phyloP scores from a whole-genome alignment of 2,888 invertebrate genomes.

The Spilarctia lutea region DNA sequence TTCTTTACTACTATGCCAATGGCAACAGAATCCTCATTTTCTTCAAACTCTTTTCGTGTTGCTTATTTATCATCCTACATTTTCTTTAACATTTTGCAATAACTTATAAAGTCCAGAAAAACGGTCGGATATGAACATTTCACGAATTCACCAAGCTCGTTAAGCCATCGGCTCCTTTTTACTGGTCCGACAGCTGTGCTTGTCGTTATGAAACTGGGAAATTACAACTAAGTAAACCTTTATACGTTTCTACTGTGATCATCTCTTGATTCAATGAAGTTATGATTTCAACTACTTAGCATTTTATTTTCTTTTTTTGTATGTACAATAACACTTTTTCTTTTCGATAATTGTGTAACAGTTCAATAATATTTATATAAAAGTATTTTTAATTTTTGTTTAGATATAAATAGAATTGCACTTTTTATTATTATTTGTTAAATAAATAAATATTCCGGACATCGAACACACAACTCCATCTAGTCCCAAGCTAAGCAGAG shows the following conservation, averaged over 20 bases:
- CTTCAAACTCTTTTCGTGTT: background rate
- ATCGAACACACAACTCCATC: too few species aligned
- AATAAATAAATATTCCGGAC: too few species aligned
- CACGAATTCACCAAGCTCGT: constrained; percentile 6
- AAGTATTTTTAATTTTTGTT: too few species aligned
- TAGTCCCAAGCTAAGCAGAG: too few species aligned
- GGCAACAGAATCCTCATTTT: background rate
- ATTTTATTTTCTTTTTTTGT: background rate
- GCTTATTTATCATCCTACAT: background rate
- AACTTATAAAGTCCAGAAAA: background rate
- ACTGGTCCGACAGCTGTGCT: constrained; percentile 5
- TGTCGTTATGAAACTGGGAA: background rate
- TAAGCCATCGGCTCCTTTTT: constrained; percentile 7
- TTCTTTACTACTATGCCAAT: background rate
- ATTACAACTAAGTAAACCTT: background rate
- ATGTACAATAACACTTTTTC: background rate
- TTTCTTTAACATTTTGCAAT: background rate
- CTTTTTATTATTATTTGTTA: too few species aligned
- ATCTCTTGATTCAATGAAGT: background rate
- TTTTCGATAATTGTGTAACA: too few species aligned
- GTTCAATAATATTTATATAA: too few species aligned
- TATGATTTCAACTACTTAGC: background rate
- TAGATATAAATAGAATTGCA: too few species aligned
- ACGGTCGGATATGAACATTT: background rate
- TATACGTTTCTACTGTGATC: background rate